Evolutionary conservation across 2,797 vertebrate genomes (phyloP).

Genomic region (Sibirionetta formosa): DNA sequence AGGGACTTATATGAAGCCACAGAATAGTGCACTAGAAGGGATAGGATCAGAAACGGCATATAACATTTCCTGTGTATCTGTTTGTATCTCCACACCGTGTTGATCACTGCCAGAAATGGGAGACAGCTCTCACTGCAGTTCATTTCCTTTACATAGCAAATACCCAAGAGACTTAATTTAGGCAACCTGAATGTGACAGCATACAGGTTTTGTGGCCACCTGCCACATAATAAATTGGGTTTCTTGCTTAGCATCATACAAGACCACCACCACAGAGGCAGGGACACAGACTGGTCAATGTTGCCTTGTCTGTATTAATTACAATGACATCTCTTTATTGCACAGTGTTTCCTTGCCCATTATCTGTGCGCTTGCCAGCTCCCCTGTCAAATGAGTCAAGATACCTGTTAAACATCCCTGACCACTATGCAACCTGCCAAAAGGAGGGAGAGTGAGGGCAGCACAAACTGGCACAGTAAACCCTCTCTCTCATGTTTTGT

Average conservation of each 20-base stretch:
- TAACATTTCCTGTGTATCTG: fast-evolving
- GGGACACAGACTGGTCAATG: not conserved
- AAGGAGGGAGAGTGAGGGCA: not conserved
- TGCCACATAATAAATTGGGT: not conserved
- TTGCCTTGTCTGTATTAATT: not conserved
- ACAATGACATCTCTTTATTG: not conserved
- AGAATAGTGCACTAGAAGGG: not conserved
- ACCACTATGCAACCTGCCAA: not conserved
- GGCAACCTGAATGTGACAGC: not conserved
- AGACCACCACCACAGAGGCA: not conserved
- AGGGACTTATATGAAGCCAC: not conserved
- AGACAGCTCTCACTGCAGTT: not conserved
- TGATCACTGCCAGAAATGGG: not conserved
- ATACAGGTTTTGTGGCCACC: not conserved
- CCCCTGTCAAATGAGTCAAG: not conserved
- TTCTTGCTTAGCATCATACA: not conserved
- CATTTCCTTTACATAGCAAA: fast-evolving
- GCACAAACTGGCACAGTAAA: not conserved
- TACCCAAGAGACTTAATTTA: not conserved
- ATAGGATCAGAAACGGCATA: not conserved
- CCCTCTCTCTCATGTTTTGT: not conserved
- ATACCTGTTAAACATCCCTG: not conserved
- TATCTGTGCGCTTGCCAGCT: not conserved
- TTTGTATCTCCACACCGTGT: not conserved
- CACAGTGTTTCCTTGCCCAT: not conserved